Base-by-base conservation (phyloP, 2,113 vertebrate species). In the Oreochromis niloticus region DNA sequence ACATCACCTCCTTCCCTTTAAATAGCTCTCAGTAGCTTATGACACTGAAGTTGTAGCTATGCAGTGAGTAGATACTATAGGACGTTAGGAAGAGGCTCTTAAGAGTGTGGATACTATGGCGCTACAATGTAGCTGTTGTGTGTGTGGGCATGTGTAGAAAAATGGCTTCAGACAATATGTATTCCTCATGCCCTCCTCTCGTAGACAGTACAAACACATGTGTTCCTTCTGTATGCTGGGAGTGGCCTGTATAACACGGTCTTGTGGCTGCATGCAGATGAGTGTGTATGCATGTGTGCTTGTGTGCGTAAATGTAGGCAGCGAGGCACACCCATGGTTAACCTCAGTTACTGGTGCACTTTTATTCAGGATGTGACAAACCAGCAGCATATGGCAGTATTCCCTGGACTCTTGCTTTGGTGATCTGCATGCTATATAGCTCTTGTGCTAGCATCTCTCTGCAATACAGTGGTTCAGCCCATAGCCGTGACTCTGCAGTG, bases 271-370 rank as follows among this genome's bases (percentile, higher is more conserved):
- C 61, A 54, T 84, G 41, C 59, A 84, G 8, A 84, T 84, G 43
- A 85, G 22, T 68, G 41, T 80, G 85, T 46, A 10, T 73, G 39
- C 39, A 68, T 83, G 41, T 80, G 66, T 87, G 52, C 34, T 36
- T 85, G 27, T 68, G 50, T 14, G 56, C 55, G 17, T 85, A 89
- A 89, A 84, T 88, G 89, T 68, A 87, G 88, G 83, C 87, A 85
- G 88, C 5, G n/a, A 89, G 94, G 87, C 95, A 94, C 94, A 92
- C 95, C 93, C 94, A 92, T 94, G 94, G 95, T 95, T 95, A 94
- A 95, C 95, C 94, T 93, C 94, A 93, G 92, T 93, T 93, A 93
- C 86, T 88, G 89, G 94, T 36, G 14, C 87, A 82, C 91, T 91
- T 83, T 82, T 89, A 27, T 92, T 90, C 91, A 90, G 91, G 88